phyloP scores from a whole-genome alignment of 1,140 invertebrate genomes.

The Drosophila nasuta region DNA sequence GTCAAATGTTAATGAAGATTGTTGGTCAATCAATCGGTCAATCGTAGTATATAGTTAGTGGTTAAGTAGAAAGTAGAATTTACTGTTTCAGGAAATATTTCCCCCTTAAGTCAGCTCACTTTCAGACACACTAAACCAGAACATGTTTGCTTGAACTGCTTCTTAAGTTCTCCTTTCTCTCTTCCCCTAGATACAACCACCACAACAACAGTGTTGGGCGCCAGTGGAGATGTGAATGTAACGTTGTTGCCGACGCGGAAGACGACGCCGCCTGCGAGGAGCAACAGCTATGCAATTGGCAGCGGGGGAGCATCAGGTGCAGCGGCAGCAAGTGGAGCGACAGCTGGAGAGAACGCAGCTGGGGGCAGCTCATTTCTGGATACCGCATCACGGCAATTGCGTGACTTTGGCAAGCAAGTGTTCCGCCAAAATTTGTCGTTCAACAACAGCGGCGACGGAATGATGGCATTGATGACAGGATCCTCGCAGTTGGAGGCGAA shows the following conservation, averaged over 20 bases:
- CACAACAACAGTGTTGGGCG: conserved; percentile 20
- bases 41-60: no score
- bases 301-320: conserved; percentile 26
- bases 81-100: no score
- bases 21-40: no score
- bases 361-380: conserved; percentile 71
- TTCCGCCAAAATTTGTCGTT: conserved; percentile 82
- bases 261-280: conserved; percentile 33
- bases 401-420: conserved; percentile 79
- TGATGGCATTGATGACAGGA: not conserved
- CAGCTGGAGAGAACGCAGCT: conserved; percentile 9
- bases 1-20: no score
- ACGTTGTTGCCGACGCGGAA: conserved; percentile 33
- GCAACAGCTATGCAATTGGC: conserved; percentile 27
- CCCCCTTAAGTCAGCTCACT: no score
- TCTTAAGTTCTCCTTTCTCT: not conserved
- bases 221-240: conserved; percentile 31
- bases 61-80: no score
- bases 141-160: no score
- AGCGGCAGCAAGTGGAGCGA: conserved; percentile 19
- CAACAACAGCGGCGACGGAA: conserved; percentile 59
- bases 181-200: conserved; percentile 18
- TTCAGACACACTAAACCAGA: no score
- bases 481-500: conserved; percentile 17
- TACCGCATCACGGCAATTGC: conserved; percentile 74